These are phyloP conservation scores for Cherax destructor DNA, from an alignment of 1,140 invertebrate species.

Conservation along the genomic window DNA sequence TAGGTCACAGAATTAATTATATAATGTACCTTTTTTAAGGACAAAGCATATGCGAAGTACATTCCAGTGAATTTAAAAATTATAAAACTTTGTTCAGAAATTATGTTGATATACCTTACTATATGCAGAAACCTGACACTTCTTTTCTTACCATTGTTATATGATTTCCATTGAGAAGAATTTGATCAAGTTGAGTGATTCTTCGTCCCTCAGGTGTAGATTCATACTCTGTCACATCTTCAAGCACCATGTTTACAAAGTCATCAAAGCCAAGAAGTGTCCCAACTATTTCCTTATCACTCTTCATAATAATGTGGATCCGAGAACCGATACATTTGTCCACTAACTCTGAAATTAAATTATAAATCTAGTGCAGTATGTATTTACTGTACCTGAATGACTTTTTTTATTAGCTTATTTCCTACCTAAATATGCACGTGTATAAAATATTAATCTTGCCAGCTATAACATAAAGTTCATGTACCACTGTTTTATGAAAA, in stretches of 20 bases:
- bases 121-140: background rate
- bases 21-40: too few species aligned
- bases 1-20: too few species aligned
- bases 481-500: too few species aligned
- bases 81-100: background rate
- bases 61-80: background rate
- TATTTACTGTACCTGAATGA: too few species aligned
- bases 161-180: slow-evolving; percentile 99
- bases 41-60: background rate
- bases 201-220: slow-evolving; percentile 96
- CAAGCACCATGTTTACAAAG: slow-evolving; percentile 98
- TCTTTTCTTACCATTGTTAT: slow-evolving; percentile 92
- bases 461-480: too few species aligned
- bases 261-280: slow-evolving; percentile 98
- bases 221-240: slow-evolving; percentile 96
- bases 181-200: slow-evolving; percentile 98
- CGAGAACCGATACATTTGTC: slow-evolving; percentile 99
- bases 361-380: background rate
- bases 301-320: slow-evolving; percentile 99
- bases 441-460: too few species aligned
- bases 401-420: too few species aligned
- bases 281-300: slow-evolving; percentile 99
- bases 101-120: background rate
- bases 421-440: too few species aligned
- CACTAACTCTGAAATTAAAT: slow-evolving; percentile 85